Evolutionary conservation across 2,113 vertebrate species (phyloP), one percentile per base, ranked within the genome.

Genomic region (Eretmochelys imbricata): DNA sequence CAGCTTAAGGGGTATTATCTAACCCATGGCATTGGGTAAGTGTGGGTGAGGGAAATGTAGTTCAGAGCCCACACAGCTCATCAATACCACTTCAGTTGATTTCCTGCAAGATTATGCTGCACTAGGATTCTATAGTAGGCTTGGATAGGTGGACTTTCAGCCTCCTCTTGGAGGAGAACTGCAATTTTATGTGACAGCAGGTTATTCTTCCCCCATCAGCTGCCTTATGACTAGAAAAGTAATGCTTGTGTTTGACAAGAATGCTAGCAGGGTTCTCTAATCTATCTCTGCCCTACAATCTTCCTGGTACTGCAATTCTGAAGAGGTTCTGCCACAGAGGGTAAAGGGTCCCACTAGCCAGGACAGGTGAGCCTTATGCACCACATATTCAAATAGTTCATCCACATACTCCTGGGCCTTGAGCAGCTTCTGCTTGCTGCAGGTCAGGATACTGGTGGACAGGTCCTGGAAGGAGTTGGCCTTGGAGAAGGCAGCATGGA

Each of bases 371-470:
- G 93, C 97, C 95, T 98, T 99, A 97, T 93, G 93, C 27, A 96
- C 95, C 82, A 98, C 96, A 13, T 97, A 98, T 11, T 98, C 97
- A 8, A 99, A 96, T 2, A 99, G 97, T 94, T 98, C 98, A 85
- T 99, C 99, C 89, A 99, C 96, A 89, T 98, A 98, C 79, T 98
- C 98, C 1, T 98, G 98, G 91, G 99, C 98, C 97, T 96, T 96
- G 69, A 91, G 82, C 48, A 99, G 92, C 3, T 97, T 98, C 80
- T 98, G 95, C 1, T 98, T 98, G 93, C 98, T 99, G 92, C 93
- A 98, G 22, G 82, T 96, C 91, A 99, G 87, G 57, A 99, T 82
- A 7, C 95, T 31, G 7, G 98, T 96, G 5, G 99, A 98, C 91
- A 99, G 96, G 53, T 98, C 98, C 84, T 97, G 93, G 82, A 98